A percentile compares a stretch with the other conserved stretches of the same genome.
phyloP scores from a whole-genome alignment of 1,140 invertebrate species.

The Papilio polyxenes region DNA sequence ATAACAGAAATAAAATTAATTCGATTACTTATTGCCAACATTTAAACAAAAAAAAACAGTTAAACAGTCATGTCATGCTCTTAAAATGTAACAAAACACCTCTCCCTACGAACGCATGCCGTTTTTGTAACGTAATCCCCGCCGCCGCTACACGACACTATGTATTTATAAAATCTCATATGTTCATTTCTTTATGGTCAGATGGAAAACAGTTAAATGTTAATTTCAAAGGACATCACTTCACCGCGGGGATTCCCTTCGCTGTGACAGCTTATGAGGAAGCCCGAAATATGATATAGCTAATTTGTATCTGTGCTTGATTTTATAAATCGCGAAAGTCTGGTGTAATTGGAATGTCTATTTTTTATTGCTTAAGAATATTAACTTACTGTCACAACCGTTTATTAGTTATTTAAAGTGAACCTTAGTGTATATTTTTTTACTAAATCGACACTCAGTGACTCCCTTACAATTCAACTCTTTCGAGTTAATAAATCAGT shows the following conservation, averaged over 20 bases:
- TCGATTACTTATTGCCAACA: not conserved
- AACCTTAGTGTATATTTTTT: not conserved
- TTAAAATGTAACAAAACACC: slow-evolving; percentile 22
- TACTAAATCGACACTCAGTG: not conserved
- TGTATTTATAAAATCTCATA: slow-evolving; percentile 40
- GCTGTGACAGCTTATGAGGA: slow-evolving; percentile 24
- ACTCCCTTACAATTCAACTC: not conserved
- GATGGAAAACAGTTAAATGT: slow-evolving; percentile 30
- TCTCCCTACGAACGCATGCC: slow-evolving; percentile 37
- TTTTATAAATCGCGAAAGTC: not conserved
- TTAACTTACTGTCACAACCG: not conserved
- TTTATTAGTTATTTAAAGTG: not conserved
- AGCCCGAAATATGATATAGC: slow-evolving; percentile 14
- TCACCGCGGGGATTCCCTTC: not conserved
- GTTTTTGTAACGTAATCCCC: slow-evolving; percentile 44
- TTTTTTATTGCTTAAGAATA: not conserved
- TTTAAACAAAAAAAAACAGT: not conserved
- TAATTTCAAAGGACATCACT: slow-evolving; percentile 29
- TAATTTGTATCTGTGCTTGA: slow-evolving; percentile 16
- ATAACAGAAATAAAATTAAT: not conserved
- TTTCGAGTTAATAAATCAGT: too few relatives aligned
- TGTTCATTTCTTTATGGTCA: slow-evolving; percentile 13
- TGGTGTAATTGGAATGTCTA: not conserved
- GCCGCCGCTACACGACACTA: slow-evolving; percentile 43
- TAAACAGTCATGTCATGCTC: not conserved